These are phyloP conservation scores for Panthera tigris DNA, from an alignment of 2,113 vertebrate genomes.

Conservation along the genomic window DNA sequence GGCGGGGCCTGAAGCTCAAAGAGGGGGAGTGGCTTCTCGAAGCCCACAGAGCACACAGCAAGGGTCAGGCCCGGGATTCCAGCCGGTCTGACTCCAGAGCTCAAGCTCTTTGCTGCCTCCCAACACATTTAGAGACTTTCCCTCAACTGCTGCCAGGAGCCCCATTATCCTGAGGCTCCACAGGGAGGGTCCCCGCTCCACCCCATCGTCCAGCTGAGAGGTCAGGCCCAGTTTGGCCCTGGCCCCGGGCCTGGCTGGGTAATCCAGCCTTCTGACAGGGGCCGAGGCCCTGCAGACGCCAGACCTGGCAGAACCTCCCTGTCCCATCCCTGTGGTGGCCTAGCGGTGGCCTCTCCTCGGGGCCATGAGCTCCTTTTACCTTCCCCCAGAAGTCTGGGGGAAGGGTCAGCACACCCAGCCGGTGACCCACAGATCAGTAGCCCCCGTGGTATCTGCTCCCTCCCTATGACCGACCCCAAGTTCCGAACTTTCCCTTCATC, in stretches of 20 bases:
- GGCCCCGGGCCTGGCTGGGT: not conserved
- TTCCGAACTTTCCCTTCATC: not conserved
- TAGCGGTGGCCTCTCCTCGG: not conserved
- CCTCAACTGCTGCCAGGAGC: not conserved
- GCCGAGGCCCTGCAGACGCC: not conserved
- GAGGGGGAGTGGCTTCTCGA: not conserved
- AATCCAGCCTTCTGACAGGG: not conserved
- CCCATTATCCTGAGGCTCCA: not conserved
- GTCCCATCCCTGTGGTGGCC: too few species aligned
- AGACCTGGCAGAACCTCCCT: not conserved
- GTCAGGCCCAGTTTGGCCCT: not conserved
- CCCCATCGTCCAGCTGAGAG: not conserved
- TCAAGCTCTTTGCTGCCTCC: not conserved
- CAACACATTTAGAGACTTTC: not conserved
- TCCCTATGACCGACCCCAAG: rapidly evolving
- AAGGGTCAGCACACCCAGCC: not conserved
- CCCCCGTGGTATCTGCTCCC: rapidly evolving
- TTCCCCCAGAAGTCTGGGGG: not conserved
- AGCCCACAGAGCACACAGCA: not conserved
- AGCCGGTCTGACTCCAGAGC: not conserved
- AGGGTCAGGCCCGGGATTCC: not conserved
- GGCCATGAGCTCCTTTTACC: not conserved
- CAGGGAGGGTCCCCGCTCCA: not conserved
- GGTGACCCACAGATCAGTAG: not conserved
- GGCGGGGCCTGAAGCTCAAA: not conserved